Conservation (phyloP, 2,113 vertebrate species). For the Pomatorhinus ruficollis region DNA sequence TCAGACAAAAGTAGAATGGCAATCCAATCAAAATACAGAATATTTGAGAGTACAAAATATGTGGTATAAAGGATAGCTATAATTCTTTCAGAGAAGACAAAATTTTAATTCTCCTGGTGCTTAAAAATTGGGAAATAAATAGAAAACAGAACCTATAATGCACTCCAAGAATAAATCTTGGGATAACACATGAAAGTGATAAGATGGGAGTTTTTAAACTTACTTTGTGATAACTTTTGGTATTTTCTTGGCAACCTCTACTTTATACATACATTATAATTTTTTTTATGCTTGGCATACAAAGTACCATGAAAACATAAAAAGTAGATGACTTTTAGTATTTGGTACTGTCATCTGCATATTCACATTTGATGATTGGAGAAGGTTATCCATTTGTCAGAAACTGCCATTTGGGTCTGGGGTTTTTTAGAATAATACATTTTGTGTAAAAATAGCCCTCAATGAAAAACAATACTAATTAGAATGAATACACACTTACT, state of each 20-base stretch:
- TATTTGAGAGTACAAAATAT: constrained; percentile 27
- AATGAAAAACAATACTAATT: not conserved
- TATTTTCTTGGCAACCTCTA: not conserved
- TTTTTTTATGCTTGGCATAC: not conserved
- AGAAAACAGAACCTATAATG: not conserved
- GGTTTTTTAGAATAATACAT: not conserved
- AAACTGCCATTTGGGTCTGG: not conserved
- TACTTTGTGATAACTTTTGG: not conserved
- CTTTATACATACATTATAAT: not conserved
- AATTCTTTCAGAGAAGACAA: not conserved
- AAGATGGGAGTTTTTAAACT: not conserved
- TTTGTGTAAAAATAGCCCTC: not conserved
- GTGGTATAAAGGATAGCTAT: not conserved
- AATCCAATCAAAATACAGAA: constrained; percentile 52
- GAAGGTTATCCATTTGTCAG: not conserved
- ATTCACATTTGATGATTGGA: not conserved
- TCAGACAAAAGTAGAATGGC: constrained; percentile 43
- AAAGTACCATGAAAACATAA: not conserved
- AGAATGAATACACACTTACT: not conserved
- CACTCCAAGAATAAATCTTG: not conserved
- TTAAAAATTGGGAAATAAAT: not conserved
- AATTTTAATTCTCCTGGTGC: not conserved
- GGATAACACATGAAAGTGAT: not conserved
- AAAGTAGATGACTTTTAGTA: not conserved
- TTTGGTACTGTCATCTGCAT: not conserved